Evolutionary conservation across 2,113 vertebrate species (phyloP).

Genomic region (Pagrus major): DNA sequence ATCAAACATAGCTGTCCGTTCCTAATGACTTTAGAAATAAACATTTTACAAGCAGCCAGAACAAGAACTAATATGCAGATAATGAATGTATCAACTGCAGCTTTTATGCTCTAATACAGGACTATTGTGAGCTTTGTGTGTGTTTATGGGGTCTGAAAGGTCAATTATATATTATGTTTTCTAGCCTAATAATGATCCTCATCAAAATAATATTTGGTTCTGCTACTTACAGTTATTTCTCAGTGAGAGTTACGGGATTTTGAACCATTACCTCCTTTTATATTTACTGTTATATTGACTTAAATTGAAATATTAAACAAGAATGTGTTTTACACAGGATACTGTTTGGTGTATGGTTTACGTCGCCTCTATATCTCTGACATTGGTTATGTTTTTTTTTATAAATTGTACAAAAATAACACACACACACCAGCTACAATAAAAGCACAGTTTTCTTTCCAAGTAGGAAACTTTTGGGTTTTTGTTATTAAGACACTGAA

Average conservation of each 20-base stretch:
- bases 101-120: not conserved
- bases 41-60: too few relatives aligned
- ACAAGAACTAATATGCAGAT: not conserved
- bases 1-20: not conserved
- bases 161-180: not conserved
- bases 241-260: not conserved
- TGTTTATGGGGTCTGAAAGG: not conserved
- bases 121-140: not conserved
- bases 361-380: not conserved
- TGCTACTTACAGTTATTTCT: not conserved
- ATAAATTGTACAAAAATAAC: too few relatives aligned
- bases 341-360: not conserved
- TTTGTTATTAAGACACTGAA: not conserved
- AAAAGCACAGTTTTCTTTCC: not conserved
- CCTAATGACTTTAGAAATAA: too few relatives aligned
- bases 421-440: not conserved
- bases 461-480: not conserved
- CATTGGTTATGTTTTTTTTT: not conserved
- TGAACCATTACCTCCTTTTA: not conserved
- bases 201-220: not conserved
- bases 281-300: not conserved
- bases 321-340: not conserved
- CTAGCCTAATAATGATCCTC: not conserved
- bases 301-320: not conserved
- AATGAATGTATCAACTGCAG: not conserved